Evolutionary conservation across 2,797 vertebrate species (phyloP), one percentile per base, ranked within the genome.

Genomic region (Pagetopsis macropterus): DNA sequence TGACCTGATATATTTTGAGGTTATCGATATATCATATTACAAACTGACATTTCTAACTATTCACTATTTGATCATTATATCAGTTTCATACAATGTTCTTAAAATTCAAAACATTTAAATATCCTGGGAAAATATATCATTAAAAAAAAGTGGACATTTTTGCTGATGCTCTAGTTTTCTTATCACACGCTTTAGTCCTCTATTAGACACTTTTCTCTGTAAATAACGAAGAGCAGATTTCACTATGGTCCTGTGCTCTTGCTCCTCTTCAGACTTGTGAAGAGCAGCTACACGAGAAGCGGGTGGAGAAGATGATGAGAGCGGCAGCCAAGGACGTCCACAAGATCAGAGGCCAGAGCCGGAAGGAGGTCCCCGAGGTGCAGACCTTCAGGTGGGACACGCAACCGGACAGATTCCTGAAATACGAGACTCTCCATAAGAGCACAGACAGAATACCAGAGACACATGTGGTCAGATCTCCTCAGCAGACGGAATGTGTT

Each of bases 261-360:
- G 0, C 5, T 49, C 31, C 52, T 0, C 2, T 21, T 40, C 76
- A 93, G 93, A 94, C 93, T 50, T 84, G 64, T 0, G 95, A 95
- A 84, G 97, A 97, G 84, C 96, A 96, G 88, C 95, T 92, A 80
- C 96, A 96, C 73, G 96, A 98, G 85, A 93, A 96, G 48, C 92
- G 95, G 76, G 95, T 97, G 0, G 96, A 98, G 90, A 98, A 96
- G 92, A 97, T 98, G 97, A 96, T 99, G 97, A 94, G 94, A 74
- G 95, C 96, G 0, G 98, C 96, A 5, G 97, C 97, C 50, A 99
- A 98, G 93, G 97, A 98, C 0, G 97, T 99, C 62, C 96, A 97
- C 88, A 95, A 96, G 89, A 96, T 99, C 81, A 92, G 97, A 65
- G 96, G 96, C 23, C 98, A 96, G 92, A 97, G 95, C 91, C 92